Conservation (phyloP, 1,140 invertebrate species). For the Drosophila busckii region DNA sequence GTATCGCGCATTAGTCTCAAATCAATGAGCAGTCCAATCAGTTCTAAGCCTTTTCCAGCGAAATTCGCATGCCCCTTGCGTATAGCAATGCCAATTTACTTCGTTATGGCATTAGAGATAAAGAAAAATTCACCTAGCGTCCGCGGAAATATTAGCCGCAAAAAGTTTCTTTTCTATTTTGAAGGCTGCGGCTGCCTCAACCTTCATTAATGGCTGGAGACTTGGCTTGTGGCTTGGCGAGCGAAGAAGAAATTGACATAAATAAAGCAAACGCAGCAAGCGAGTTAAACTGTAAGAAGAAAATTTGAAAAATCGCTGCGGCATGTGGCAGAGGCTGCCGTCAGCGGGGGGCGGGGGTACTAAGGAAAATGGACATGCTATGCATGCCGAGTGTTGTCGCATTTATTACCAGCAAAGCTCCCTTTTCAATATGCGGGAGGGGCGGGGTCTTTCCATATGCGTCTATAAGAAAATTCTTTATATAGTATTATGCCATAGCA, state of each 20-base stretch:
- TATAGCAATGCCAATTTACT: slow-evolving; percentile 11
- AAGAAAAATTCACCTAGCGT: slow-evolving; percentile 37
- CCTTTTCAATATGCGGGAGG: slow-evolving; percentile 32
- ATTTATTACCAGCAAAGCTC: slow-evolving; percentile 55
- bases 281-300: slow-evolving; percentile 24
- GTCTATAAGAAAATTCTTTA: slow-evolving; percentile 23
- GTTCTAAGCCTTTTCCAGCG: slow-evolving; percentile 25
- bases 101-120: slow-evolving; percentile 1
- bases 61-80: slow-evolving; percentile 9
- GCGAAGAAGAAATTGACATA: slow-evolving; percentile 54
- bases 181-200: neutral
- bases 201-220: slow-evolving; percentile 1
- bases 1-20: neutral
- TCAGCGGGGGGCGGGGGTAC: slow-evolving; percentile 4
- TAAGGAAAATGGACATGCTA: slow-evolving; percentile 68
- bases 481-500: slow-evolving; percentile 11
- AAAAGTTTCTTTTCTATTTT: slow-evolving; percentile 25
- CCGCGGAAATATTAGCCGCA: slow-evolving; percentile 49
- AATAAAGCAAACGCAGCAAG: slow-evolving; percentile 53
- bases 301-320: slow-evolving; percentile 59
- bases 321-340: slow-evolving; percentile 20
- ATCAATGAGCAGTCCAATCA: slow-evolving; percentile 22
- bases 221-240: slow-evolving; percentile 13
- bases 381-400: slow-evolving; percentile 67
- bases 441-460: slow-evolving; percentile 1